Evolutionary conservation across 2,113 vertebrate species (phyloP).

Genomic region (Gymnogyps californianus): DNA sequence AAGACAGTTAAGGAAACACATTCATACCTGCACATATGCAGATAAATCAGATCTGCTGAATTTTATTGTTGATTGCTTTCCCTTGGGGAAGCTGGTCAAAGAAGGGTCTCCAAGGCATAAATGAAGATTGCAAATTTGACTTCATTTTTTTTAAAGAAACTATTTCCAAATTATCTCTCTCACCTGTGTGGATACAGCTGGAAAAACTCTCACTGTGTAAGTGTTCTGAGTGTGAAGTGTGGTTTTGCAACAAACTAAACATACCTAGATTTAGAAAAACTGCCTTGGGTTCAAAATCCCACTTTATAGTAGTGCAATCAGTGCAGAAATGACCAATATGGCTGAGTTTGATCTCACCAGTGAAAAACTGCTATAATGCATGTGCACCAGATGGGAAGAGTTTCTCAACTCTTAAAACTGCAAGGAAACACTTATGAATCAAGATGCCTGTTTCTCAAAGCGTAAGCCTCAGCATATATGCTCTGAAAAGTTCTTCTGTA

Average conservation of each 20-base stretch:
- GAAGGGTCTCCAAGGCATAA: not conserved
- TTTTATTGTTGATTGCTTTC: not conserved
- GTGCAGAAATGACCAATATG: not conserved
- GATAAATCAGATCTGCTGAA: not conserved
- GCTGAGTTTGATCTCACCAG: not conserved
- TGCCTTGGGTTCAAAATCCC: not conserved
- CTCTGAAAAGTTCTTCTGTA: not conserved
- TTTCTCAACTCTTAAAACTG: not conserved
- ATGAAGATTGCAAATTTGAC: not conserved
- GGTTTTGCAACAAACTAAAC: not conserved
- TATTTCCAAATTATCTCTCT: not conserved
- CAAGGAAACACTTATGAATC: not conserved
- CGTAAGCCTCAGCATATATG: not conserved
- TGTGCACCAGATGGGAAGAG: accelerated
- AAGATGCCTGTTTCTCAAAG: not conserved
- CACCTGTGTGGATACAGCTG: not conserved
- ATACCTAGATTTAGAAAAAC: not conserved
- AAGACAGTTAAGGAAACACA: not conserved
- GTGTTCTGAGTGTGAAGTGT: not conserved
- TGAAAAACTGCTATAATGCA: not conserved
- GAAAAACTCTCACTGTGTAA: not conserved
- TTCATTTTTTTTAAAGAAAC: not conserved
- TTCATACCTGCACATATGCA: not conserved
- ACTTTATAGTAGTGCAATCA: not conserved
- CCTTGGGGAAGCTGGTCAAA: not conserved